Base-by-base conservation (phyloP, 2,797 vertebrate species). In the Holocentrus rufus region DNA sequence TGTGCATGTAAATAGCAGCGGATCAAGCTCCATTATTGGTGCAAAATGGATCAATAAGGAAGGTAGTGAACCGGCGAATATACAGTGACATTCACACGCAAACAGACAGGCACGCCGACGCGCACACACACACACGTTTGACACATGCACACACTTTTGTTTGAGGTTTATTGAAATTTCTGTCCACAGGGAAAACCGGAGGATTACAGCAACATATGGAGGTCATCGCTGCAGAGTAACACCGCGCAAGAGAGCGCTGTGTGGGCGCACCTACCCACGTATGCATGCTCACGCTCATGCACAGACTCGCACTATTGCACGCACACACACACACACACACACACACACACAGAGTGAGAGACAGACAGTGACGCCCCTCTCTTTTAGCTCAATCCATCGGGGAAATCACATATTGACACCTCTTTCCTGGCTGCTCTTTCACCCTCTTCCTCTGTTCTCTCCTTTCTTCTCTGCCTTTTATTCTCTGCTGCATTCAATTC, bases 331-430 rank as follows among this genome's bases (percentile, higher is more conserved):
- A 70, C 63, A 74, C 46, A 52, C 39, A 11, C 59, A 70, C 76
- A 57, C 49, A 59, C 63, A 74, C 46, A 34, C 22, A 30, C 5
- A 71, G 30, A 27, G 72, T 52, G 66, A 62, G 62, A 13, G 30
- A 79, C 18, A 79, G 49, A 73, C 55, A 73, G 81, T 75, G 79
- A 79, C 72, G 17, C 80, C 81, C 81, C 63, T 76, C 76, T 84
- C 67, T 85, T 87, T 90, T 72, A 69, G 71, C 78, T 68, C 65
- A 52, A 44, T 84, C 58, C 85, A 74, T 66, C 1, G 1, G 83
- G 89, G 86, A 88, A 92, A 91, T 90, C 81, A 87, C 58, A 80
- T 2, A 78, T 71, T 74, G 82, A 83, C 85, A 87, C 83, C 80
- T 87, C 83, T 81, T 89, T 55, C 46, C 61, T 72, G 7, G 52